Evolutionary conservation across 2,113 vertebrate genomes (phyloP).

Genomic region (Leptocoma aspasia): DNA sequence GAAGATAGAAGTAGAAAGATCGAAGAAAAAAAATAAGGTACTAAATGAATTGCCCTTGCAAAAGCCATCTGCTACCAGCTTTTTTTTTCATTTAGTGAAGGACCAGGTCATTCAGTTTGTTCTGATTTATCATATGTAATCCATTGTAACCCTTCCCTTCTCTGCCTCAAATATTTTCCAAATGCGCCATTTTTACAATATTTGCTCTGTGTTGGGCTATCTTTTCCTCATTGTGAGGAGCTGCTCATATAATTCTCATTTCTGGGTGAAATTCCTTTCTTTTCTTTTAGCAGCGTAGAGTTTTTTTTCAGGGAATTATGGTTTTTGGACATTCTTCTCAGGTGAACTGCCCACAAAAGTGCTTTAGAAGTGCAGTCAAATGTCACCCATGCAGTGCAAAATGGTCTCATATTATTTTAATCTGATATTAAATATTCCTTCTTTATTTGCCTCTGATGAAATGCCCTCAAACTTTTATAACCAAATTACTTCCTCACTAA

Average conservation of each 20-base stretch:
- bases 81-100: background rate
- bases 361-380: background rate
- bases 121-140: background rate
- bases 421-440: background rate
- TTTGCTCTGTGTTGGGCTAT: background rate
- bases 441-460: background rate
- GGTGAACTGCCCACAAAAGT: background rate
- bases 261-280: background rate
- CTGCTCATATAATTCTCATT: background rate
- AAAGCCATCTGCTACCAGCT: conserved; percentile 9
- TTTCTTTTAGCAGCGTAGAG: background rate
- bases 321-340: background rate
- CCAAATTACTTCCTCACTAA: background rate
- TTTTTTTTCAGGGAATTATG: background rate
- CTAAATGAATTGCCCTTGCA: background rate
- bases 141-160: background rate
- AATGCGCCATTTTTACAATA: background rate
- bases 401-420: background rate
- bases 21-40: background rate
- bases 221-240: background rate
- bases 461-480: background rate
- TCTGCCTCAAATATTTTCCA: background rate
- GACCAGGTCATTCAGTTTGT: background rate
- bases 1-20: background rate
- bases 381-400: background rate